These are phyloP conservation scores for Lithodes maja DNA, from an alignment of 2,888 invertebrate species.

Conservation along the genomic window DNA sequence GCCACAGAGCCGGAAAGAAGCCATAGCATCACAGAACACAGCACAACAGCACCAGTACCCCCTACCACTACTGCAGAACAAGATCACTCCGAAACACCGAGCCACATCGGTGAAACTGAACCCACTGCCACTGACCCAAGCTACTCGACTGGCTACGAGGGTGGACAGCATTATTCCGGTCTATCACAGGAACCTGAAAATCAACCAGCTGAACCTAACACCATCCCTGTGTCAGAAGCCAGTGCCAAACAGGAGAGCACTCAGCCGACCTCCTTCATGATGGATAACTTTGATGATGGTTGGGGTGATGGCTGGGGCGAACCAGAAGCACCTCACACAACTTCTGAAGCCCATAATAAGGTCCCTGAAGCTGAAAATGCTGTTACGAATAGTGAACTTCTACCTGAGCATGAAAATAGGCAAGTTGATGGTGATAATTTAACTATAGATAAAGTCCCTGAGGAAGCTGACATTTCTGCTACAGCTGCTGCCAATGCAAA, in stretches of 20 bases:
- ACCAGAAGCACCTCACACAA: constrained; percentile 18
- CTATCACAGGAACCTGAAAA: background rate
- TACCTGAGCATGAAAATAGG: background rate
- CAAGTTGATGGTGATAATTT: background rate
- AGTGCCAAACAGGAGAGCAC: background rate
- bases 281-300: constrained; percentile 46
- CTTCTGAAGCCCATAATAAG: background rate
- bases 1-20: constrained; percentile 7
- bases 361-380: background rate
- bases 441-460: background rate
- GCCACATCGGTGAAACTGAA: background rate
- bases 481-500: background rate
- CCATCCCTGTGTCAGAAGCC: background rate
- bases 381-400: background rate
- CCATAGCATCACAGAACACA: background rate
- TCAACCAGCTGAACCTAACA: background rate
- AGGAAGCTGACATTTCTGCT: background rate
- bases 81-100: background rate
- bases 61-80: background rate
- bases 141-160: background rate
- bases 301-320: constrained; percentile 63
- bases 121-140: background rate
- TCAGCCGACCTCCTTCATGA: constrained; percentile 3
- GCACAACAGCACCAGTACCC: background rate
- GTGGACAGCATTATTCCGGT: background rate